A percentile compares a stretch with the other conserved stretches of the same genome.
Evolutionary conservation across 2,888 invertebrate genomes (phyloP).

Genomic region (Tachystola acroxantha): DNA sequence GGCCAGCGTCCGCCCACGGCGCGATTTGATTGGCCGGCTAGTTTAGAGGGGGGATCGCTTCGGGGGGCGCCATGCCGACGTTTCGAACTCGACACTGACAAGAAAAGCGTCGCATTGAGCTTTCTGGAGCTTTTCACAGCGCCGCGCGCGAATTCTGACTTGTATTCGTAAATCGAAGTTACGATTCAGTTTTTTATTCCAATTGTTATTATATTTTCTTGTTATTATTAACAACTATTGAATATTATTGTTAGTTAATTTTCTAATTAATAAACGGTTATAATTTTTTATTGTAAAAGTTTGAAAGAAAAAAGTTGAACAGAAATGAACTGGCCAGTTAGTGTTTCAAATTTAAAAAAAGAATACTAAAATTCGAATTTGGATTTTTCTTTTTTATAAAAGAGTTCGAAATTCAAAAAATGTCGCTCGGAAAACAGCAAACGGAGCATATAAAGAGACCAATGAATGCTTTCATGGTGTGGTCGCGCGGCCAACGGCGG

Average conservation of each 20-base stretch:
- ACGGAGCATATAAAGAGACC: conserved; percentile 93
- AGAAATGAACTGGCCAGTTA: conserved; percentile 6
- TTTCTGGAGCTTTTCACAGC: conserved; percentile 70
- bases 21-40: conserved; percentile 51
- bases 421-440: conserved; percentile 66
- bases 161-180: conserved; percentile 7
- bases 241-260: background rate
- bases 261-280: too few species aligned
- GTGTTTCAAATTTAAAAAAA: background rate
- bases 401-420: conserved; percentile 20
- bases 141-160: conserved; percentile 46
- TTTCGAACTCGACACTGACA: conserved; percentile 64
- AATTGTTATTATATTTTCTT: background rate
- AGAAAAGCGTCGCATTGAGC: conserved; percentile 76
- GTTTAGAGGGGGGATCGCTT: conserved; percentile 40
- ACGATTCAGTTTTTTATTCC: conserved; percentile 9
- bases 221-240: background rate
- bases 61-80: conserved; percentile 43
- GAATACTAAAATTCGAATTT: too few species aligned
- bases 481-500: conserved; percentile 91
- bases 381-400: background rate
- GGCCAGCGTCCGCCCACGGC: conserved; percentile 68
- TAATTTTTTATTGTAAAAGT: background rate
- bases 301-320: background rate
- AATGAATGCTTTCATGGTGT: conserved; percentile 97